Conservation (phyloP, 2,113 vertebrate species). For the Callipepla californica region DNA sequence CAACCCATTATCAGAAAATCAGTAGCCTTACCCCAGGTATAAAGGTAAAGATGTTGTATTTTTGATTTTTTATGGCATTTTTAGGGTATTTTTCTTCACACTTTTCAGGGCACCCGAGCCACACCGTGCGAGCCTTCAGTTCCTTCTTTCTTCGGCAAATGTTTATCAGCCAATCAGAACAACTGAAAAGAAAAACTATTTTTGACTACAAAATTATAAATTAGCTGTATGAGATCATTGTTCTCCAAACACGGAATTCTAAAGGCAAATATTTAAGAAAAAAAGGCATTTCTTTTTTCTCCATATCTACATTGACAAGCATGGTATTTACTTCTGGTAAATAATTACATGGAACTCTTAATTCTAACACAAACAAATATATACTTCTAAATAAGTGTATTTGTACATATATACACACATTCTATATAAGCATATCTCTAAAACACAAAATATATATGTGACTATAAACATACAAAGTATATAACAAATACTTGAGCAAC, state of each 20-base stretch:
- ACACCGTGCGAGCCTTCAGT: slow-evolving; percentile 92
- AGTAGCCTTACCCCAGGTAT: slow-evolving; percentile 89
- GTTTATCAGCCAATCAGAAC: slow-evolving; percentile 90
- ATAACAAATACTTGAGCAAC: no score
- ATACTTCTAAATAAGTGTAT: no score
- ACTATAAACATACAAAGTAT: no score
- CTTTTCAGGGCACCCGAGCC: slow-evolving; percentile 95
- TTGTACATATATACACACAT: no score
- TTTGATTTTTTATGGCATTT: slow-evolving; percentile 93
- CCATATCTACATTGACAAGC: not conserved
- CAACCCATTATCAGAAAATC: not conserved
- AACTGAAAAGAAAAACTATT: slow-evolving; percentile 79
- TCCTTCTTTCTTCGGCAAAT: slow-evolving; percentile 90
- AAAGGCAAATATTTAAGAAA: not conserved
- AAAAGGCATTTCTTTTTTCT: not conserved
- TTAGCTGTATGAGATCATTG: not conserved
- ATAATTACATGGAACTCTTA: not conserved
- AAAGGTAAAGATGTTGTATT: slow-evolving; percentile 93
- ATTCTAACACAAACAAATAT: not conserved
- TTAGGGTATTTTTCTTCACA: slow-evolving; percentile 92
- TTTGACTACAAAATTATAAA: not conserved
- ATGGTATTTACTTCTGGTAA: not conserved
- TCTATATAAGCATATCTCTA: no score
- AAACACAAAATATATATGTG: no score
- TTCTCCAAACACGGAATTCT: not conserved